Percentiles rank a stretch among this genome's conserved stretches.
These are phyloP conservation scores for Pristionchus exspectatus DNA, from an alignment of 2,888 invertebrate genomes.

Conservation along the genomic window DNA sequence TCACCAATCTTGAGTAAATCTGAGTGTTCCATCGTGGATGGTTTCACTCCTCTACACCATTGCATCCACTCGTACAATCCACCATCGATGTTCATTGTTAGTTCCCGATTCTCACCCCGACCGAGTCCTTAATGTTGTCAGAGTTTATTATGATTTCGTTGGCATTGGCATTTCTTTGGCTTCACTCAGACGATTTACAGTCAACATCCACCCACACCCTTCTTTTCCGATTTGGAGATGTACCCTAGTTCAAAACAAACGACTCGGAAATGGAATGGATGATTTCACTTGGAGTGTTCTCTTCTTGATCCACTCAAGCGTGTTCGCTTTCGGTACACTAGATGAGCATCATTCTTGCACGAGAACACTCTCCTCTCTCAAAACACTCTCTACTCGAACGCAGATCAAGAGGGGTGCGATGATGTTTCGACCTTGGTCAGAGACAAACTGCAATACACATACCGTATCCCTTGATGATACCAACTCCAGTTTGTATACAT, in stretches of 20 bases:
- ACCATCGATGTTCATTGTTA: conserved; percentile 89
- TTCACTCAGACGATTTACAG: background rate
- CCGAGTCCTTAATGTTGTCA: conserved; percentile 11
- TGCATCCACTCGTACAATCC: conserved; percentile 94
- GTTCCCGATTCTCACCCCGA: conserved; percentile 68
- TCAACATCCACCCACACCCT: background rate
- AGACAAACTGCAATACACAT: conserved; percentile 54
- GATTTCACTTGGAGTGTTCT: background rate
- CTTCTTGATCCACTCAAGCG: background rate
- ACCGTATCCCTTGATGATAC: conserved; percentile 81
- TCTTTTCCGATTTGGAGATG: background rate
- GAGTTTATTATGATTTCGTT: background rate
- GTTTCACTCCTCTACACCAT: conserved; percentile 89
- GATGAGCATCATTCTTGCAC: conserved; percentile 13
- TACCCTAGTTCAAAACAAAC: background rate
- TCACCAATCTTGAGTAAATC: conserved; percentile 73
- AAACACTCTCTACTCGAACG: background rate
- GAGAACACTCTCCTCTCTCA: background rate
- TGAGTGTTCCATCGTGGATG: conserved; percentile 86
- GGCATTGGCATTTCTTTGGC: background rate
- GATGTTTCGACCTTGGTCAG: conserved; percentile 82
- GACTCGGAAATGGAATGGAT: background rate
- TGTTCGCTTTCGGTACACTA: background rate
- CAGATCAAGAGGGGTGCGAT: conserved; percentile 2
- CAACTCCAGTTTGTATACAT: conserved; percentile 89